Evolutionary conservation across 2,797 vertebrate genomes (phyloP), one percentile per base, ranked within the genome.

Genomic region (Cyclopterus lumpus): DNA sequence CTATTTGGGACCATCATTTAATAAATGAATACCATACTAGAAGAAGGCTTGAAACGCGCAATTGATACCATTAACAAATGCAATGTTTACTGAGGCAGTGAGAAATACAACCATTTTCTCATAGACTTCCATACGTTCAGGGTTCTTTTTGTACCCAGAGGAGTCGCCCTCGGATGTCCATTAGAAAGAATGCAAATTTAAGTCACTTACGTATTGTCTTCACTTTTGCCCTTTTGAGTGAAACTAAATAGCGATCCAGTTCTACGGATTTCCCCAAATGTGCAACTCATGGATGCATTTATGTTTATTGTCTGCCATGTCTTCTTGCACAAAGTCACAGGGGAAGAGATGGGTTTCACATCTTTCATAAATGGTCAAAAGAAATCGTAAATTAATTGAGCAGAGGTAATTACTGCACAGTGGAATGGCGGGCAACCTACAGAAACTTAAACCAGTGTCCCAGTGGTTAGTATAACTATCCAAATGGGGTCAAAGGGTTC

Each of bases 401-500:
- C 14, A 14, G 38, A 28, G 12, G 51, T 60, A 30, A 54, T 51
- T 24, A 40, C 10, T 26, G 60, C 26, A 40, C 3, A 3, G 44
- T 46, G 4, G 32, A n/a, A 28, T 67, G 44, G 4, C 11, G 1
- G 20, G 15, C 32, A 6, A 26, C 26, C 15, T 38, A 63, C 28
- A 64, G 10, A 22, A 16, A 48, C 5, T 28, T 36, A 36, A 60
- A 18, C 34, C 48, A 0, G 28, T 46, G 40, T 74, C 54, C 28
- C 34, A 22, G 34, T 38, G 58, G 38, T 71, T 61, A 62, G 64
- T 58, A 30, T 20, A 49, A 30, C 36, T 64, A 46, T 64, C n/a
- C 30, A 62, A 73, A 57, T 44, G 53, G 60, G 54, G 22, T 73
- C 20, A 36, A 46, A 36, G 24, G 51, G 4, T 71, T 76, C 67